Conservation (phyloP, 2,888 invertebrate genomes). For the Cataglyphis cursor region DNA sequence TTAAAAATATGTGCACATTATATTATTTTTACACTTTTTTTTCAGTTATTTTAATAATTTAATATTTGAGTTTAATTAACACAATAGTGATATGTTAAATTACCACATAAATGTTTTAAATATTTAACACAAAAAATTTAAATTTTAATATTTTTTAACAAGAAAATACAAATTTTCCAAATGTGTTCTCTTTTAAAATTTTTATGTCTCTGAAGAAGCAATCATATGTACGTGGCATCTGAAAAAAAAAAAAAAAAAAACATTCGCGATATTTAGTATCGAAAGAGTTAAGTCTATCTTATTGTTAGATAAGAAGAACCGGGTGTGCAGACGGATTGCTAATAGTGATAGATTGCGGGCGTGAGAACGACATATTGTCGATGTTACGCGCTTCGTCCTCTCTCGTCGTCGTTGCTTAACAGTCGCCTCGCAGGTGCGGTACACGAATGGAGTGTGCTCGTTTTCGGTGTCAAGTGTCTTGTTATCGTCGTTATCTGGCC, state of each 20-base stretch:
- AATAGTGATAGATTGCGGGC: constrained; percentile 30
- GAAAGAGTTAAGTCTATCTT: background rate
- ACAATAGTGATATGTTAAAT: too few species aligned
- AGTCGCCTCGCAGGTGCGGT: constrained; percentile 58
- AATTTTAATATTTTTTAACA: too few species aligned
- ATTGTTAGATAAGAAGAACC: background rate
- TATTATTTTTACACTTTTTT: too few species aligned
- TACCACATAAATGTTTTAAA: too few species aligned
- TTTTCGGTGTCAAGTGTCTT: constrained; percentile 68
- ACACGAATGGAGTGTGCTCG: constrained; percentile 49
- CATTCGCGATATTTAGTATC: background rate
- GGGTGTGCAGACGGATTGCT: background rate
- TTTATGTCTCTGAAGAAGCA: background rate
- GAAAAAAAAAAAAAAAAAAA: too few species aligned
- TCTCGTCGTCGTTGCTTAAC: constrained; percentile 56
- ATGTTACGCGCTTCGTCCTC: background rate
- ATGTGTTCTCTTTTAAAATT: background rate
- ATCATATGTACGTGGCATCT: background rate
- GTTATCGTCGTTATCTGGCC: constrained; percentile 71
- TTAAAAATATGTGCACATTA: too few species aligned
- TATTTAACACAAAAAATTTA: too few species aligned
- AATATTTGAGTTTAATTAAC: too few species aligned
- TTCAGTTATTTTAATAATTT: too few species aligned
- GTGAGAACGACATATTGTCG: background rate
- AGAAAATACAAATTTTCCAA: background rate